Base-by-base conservation (phyloP, 2,888 invertebrate genomes). In the Prosopocoilus inquinatus region DNA sequence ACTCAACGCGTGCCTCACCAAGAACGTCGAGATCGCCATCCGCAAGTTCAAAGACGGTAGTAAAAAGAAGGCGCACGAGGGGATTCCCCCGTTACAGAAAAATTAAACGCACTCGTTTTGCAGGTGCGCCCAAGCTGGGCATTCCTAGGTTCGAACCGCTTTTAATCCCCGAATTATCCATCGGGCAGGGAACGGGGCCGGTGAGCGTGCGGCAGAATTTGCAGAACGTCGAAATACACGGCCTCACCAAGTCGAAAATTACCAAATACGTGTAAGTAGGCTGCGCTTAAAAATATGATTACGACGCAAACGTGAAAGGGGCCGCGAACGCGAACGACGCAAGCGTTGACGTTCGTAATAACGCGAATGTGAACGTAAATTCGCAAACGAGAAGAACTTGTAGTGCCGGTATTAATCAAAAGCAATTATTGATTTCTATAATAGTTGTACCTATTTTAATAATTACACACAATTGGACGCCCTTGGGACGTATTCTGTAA, bases 171-270 rank as follows among this genome's bases (percentile, higher is more conserved):
- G 70, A 68, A 28, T 61, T 80, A 43, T 64, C 67, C 9, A 78
- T 80, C 35, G 79, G 78, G 2, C 73, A 71, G 12, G 84, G 85
- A 33, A 78, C 78, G 0, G 78, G 81, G 13, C 84, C 89, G 0
- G 87, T 89, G 8, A 80, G 80, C 64, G 80, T 89, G 47, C 78
- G 80, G 9, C 90, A 89, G 75, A 80, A 82, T 67, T 87, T 87
- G 72, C 81, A 78, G 65, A 84, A 88, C 70, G 80, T 88, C 57
- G 81, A 83, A 63, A 75, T 89, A n/a, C 74, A 82, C 53, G 86
- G 88, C 2, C 77, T 87, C n/a, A 84, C 87, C 0, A 77, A 79
- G 54, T 80, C 82, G 2, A 75, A 76, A 36, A 72, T 87, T 1
- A 78, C 80, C 0, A 77, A 79, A 60, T 84, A 84, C 66, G 81